Evolutionary conservation across 2,797 vertebrate genomes (phyloP).

Genomic region (Salarias fasciatus): DNA sequence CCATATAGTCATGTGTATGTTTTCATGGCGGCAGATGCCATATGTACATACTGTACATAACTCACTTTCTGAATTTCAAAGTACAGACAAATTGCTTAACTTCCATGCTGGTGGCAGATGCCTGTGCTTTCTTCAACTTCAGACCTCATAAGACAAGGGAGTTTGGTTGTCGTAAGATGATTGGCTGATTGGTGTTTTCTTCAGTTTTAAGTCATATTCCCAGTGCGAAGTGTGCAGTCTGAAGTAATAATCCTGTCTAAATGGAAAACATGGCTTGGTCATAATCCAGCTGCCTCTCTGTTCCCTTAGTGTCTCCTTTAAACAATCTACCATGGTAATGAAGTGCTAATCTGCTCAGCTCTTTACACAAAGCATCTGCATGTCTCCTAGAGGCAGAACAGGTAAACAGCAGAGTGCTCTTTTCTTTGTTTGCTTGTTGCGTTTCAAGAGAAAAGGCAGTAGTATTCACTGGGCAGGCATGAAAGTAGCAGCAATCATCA

Average conservation of each 20-base stretch:
- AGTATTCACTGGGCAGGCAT: constrained; percentile 15
- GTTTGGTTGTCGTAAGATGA: constrained; percentile 37
- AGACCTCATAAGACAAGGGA: constrained; percentile 31
- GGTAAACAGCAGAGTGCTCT: constrained; percentile 62
- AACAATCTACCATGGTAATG: constrained; percentile 79
- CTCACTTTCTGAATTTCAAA: constrained; percentile 16
- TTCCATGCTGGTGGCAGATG: constrained; percentile 30
- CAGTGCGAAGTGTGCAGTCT: constrained; percentile 65
- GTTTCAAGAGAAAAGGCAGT: constrained; percentile 43
- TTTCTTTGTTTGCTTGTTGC: constrained; percentile 55
- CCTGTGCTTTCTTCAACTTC: constrained; percentile 34
- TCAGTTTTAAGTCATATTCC: constrained; percentile 74
- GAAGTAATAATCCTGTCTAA: constrained; percentile 78
- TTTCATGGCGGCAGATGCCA: background rate
- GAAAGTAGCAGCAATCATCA: constrained; percentile 34
- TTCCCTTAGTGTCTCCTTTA: constrained; percentile 75
- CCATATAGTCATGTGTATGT: too few relatives aligned
- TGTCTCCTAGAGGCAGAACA: constrained; percentile 66
- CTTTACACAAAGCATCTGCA: constrained; percentile 76
- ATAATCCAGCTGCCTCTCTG: constrained; percentile 79
- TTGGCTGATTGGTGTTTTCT: constrained; percentile 66
- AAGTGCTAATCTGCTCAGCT: constrained; percentile 78
- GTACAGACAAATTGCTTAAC: constrained; percentile 30
- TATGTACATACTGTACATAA: constrained; percentile 4
- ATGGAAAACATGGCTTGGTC: constrained; percentile 78